A percentile compares a stretch with the other conserved stretches of the same genome.
phyloP scores from a whole-genome alignment of 37 sponge, comb jelly and placozoan species.

The Petrosia ficiformis region DNA sequence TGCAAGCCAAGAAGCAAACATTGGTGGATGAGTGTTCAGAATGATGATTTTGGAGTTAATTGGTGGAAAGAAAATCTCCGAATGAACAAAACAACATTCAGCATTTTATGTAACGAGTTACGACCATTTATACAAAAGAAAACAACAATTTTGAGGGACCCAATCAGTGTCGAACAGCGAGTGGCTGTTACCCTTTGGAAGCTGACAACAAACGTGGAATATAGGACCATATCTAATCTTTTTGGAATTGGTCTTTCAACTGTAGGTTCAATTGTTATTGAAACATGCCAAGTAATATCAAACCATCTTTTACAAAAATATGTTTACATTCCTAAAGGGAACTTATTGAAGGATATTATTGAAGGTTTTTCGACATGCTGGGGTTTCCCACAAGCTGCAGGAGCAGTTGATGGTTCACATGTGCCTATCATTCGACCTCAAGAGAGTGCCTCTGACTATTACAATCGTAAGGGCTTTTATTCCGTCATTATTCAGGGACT shows the following conservation, averaged over 20 bases:
- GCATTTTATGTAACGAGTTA: neutral
- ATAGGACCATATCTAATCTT: neutral
- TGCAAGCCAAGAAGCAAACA: neutral
- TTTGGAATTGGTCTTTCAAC: neutral
- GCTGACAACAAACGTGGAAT: neutral
- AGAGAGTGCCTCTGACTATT: too few species aligned
- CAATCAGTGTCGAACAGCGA: neutral
- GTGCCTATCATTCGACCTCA: too few species aligned
- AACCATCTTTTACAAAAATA: too few species aligned
- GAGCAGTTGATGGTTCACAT: too few species aligned
- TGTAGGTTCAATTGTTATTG: neutral
- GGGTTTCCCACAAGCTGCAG: too few species aligned
- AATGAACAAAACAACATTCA: neutral
- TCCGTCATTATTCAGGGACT: too few species aligned
- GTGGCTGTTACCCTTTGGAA: neutral
- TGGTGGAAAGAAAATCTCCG: neutral
- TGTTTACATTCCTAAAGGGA: too few species aligned
- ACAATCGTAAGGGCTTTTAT: too few species aligned
- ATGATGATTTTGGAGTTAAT: neutral
- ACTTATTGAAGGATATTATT: too few species aligned
- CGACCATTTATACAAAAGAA: neutral
- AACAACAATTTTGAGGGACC: neutral
- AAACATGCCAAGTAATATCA: too few species aligned
- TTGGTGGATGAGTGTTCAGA: neutral
- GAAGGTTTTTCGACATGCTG: too few species aligned